phyloP scores from a whole-genome alignment of 2,113 vertebrate genomes.

The Trichechus manatus region DNA sequence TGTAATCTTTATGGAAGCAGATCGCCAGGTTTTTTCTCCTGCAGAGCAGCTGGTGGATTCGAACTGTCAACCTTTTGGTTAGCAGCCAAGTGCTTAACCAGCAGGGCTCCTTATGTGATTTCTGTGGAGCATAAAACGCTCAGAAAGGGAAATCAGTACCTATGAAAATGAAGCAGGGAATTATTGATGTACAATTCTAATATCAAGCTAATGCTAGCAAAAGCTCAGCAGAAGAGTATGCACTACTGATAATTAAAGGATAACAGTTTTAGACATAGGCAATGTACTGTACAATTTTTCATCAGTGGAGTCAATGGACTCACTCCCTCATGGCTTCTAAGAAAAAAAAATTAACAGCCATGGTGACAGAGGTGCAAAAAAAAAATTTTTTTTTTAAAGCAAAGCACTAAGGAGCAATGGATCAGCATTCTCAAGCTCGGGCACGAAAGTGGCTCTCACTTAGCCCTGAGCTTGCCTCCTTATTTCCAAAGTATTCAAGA shows the following conservation, averaged over 20 bases:
- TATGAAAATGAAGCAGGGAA: constrained; percentile 15
- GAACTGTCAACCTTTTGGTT: too few species aligned
- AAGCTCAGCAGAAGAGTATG: not conserved
- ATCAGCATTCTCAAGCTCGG: not conserved
- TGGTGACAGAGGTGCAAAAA: not conserved
- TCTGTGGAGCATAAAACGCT: not conserved
- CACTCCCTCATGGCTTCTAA: not conserved
- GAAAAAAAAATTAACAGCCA: not conserved
- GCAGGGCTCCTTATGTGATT: not conserved
- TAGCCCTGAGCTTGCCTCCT: not conserved
- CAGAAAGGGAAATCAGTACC: not conserved
- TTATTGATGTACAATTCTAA: not conserved
- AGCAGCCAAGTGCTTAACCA: too few species aligned
- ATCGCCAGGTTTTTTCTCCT: too few species aligned
- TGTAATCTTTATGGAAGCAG: too few species aligned
- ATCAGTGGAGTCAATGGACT: not conserved
- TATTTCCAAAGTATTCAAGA: not conserved
- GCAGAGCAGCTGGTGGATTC: too few species aligned
- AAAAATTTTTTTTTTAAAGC: not conserved
- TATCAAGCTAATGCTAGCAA: not conserved
- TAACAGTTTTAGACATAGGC: not conserved
- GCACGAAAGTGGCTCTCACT: not conserved
- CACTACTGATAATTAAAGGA: not conserved
- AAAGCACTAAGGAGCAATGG: not conserved
- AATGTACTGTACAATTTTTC: not conserved